Base-by-base conservation (phyloP, 2,797 vertebrate species). In the Clamator glandarius region DNA sequence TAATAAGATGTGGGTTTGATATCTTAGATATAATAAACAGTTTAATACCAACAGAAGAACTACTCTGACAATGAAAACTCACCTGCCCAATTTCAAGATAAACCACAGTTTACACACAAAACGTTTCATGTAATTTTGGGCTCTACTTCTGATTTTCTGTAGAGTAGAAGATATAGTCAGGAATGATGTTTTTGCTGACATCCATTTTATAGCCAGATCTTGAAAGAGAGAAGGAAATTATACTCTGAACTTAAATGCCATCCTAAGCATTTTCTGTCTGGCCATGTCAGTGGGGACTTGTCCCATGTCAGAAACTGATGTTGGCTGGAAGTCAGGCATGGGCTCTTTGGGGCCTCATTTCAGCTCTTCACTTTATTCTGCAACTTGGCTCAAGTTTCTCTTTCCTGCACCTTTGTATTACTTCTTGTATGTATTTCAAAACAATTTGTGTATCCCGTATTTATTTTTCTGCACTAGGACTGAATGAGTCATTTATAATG, bases 151-250 rank as follows among this genome's bases (percentile, higher is more conserved):
- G 42, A 44, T 18, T 44, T 44, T 44, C 16, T 44, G 42, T 18
- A 44, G 42, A 44, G 15, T 44, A 59, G 8, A 6, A 72, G 1
- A 33, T 17, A 6, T 0, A 57, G 29, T 3, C 21, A 58, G 20
- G 87, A 9, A 24, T 8, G 0, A 26, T 4, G 3, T 1, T 44
- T 72, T 59, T 59, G n/a, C 6, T 64, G 31, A 7, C 5, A 26
- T 44, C 11, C 41, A 2, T 35, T 69, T 59, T n/a, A 35, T 31
- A 9, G 6, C 6, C 44, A 66, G 13, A 36, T 39, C 20, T 69
- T 81, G 21, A 35, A 15, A 48, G 26, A 24, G 3, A 26, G 6
- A 26, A 6, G 16, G 6, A 73, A 76, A 55, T 6, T 2, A 8
- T 23, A 19, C 31, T 42, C 11, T 44, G 42, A 44, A 76, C 26